Base-by-base conservation (phyloP, 2,797 vertebrate species). In the Tiaroga cobitis region DNA sequence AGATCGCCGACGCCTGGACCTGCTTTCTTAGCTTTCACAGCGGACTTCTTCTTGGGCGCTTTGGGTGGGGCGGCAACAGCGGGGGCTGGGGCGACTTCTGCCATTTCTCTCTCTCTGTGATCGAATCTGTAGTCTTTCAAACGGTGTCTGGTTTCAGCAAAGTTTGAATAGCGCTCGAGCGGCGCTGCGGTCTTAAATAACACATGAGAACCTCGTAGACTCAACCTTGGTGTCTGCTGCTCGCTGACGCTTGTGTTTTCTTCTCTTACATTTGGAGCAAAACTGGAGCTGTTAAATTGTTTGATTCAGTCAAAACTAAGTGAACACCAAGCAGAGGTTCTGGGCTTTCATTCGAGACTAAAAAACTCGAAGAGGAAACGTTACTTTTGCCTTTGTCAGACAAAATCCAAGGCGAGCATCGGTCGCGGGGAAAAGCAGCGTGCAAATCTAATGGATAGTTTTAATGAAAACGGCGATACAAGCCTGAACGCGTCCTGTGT, bases 31-130 rank as follows among this genome's bases (percentile, higher is more conserved):
- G 46, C 46, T 2, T 49, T 49, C 4, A 49, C 15, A 16, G 46
- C 46, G 0, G 46, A 49, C 13, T 85, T 85, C 76, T 85, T 85
- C 76, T 85, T 85, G 15, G 67, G 34, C 0, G 68, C 29, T 24
- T 80, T 85, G 1, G 77, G 15, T 4, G 46, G 18, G 5, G 51
- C 39, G 18, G 83, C 32, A 2, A 51, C 34, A 4, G 21, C 46
- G 4, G 46, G 46, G 46, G 15, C 46, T 49, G 46, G 46, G 46
- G 46, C 46, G 13, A 3, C 4, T 49, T 49, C 46, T 16, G 46
- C 46, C 46, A 49, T 29, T 4, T 21, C 7, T 26, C 1, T 6
- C 1, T 56, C 21, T 54, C 7, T 56, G 0, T 3, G 51, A 9
- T 56, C 21, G 8, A 19, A 56, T 4, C 8, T 1, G 1, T 21